Evolutionary conservation across 2,113 vertebrate genomes (phyloP).

Genomic region (Megaptera novaeangliae): DNA sequence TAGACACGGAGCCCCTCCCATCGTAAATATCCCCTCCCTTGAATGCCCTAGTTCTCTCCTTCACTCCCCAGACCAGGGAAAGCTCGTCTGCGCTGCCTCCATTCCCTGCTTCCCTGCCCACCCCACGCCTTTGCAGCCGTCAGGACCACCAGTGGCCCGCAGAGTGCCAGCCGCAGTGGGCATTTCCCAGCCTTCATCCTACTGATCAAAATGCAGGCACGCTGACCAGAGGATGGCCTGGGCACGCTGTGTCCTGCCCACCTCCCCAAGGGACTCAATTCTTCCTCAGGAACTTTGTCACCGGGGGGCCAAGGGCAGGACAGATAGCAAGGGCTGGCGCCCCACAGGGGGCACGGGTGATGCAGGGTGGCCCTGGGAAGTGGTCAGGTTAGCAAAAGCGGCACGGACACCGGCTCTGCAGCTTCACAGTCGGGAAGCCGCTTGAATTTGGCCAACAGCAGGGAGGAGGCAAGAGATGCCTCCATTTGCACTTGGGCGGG

Average conservation of each 20-base stretch:
- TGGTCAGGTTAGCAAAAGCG: fast-evolving
- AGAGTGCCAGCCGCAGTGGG: background rate
- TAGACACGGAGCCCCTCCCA: background rate
- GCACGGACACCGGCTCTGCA: background rate
- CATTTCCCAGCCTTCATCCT: background rate
- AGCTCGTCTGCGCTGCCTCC: fast-evolving
- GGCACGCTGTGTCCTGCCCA: background rate
- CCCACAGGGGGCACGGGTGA: fast-evolving
- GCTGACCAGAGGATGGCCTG: background rate
- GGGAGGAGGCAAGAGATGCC: fast-evolving
- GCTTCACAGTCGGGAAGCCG: background rate
- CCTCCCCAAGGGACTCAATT: background rate
- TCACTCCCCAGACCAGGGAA: background rate
- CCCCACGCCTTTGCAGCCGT: background rate
- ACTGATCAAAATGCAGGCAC: background rate
- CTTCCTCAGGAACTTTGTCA: background rate
- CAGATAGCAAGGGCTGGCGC: background rate
- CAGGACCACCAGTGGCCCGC: background rate
- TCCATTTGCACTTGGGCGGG: fast-evolving
- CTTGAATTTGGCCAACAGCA: background rate
- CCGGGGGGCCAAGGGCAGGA: background rate
- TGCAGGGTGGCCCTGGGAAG: background rate
- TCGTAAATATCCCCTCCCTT: background rate
- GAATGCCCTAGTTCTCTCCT: no score
- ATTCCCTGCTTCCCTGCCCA: background rate